Conservation (phyloP, 2,113 vertebrate species). For the Plecturocebus donacophilus region DNA sequence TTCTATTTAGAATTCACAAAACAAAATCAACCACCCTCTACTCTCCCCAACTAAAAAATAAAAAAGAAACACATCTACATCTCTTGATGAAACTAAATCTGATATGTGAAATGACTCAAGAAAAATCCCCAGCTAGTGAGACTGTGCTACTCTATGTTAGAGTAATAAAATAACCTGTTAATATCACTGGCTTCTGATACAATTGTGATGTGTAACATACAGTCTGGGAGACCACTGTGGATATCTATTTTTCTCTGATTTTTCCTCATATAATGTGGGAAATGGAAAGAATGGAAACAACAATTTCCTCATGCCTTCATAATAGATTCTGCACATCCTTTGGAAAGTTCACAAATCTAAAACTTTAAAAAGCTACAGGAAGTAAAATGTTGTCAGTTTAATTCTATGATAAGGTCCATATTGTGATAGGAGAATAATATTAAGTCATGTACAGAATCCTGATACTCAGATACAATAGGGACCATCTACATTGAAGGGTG, state of each 20-base stretch:
- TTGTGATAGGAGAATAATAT: background rate
- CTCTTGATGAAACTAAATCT: background rate
- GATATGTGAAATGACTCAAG: background rate
- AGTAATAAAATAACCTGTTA: background rate
- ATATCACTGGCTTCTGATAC: background rate
- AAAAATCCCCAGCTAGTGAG: background rate
- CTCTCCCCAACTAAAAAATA: accelerated
- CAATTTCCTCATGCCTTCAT: background rate
- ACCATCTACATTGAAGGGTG: background rate
- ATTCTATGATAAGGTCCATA: background rate
- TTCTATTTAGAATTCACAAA: background rate
- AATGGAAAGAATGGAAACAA: background rate
- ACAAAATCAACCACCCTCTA: background rate
- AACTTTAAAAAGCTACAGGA: background rate
- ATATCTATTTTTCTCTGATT: background rate
- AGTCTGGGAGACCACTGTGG: background rate
- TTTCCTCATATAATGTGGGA: background rate
- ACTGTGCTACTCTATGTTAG: background rate
- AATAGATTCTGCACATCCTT: background rate
- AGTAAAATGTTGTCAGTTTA: background rate
- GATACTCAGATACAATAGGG: background rate
- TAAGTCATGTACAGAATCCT: background rate
- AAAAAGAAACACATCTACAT: no score
- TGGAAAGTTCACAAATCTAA: background rate
- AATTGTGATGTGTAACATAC: no score